Percentiles rank a stretch among this genome's conserved stretches.
These are phyloP conservation scores for Gymnocypris eckloni DNA, from an alignment of 2,797 vertebrate genomes.

Conservation along the genomic window DNA sequence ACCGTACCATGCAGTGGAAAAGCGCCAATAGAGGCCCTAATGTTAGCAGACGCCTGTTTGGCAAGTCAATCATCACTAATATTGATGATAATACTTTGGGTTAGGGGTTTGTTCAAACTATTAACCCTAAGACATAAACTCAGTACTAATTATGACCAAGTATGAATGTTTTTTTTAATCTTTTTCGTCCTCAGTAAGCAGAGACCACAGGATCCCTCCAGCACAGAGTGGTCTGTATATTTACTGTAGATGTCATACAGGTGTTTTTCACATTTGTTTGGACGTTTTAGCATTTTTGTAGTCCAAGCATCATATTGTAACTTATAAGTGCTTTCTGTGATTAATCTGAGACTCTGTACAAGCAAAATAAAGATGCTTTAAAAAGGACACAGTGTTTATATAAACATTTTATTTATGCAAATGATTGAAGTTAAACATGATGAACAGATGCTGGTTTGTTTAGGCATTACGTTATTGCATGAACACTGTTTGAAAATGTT, in stretches of 20 bases:
- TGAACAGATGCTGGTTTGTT: too few relatives aligned
- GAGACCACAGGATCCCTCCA: slow-evolving; percentile 74
- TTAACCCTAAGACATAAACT: not conserved
- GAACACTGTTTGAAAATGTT: too few relatives aligned
- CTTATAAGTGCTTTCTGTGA: not conserved
- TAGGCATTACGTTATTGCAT: too few relatives aligned
- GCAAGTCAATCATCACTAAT: not conserved
- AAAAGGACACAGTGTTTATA: not conserved
- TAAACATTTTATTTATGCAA: not conserved
- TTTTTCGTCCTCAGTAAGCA: slow-evolving; percentile 70
- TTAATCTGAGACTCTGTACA: slow-evolving; percentile 49
- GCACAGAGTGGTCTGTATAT: slow-evolving; percentile 66
- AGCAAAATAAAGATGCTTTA: slow-evolving; percentile 58
- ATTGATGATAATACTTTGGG: not conserved
- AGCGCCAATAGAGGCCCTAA: too few relatives aligned
- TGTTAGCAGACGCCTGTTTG: not conserved
- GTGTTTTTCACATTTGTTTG: slow-evolving; percentile 47
- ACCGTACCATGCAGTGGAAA: too few relatives aligned
- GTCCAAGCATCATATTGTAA: slow-evolving; percentile 45
- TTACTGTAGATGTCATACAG: slow-evolving; percentile 10
- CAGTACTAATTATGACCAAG: too few relatives aligned
- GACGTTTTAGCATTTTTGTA: slow-evolving; percentile 45
- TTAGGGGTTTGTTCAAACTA: not conserved
- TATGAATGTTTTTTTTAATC: not conserved
- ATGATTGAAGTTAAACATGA: not conserved